Base-by-base conservation (phyloP, 2,797 vertebrate genomes). In the Sternotherus odoratus region DNA sequence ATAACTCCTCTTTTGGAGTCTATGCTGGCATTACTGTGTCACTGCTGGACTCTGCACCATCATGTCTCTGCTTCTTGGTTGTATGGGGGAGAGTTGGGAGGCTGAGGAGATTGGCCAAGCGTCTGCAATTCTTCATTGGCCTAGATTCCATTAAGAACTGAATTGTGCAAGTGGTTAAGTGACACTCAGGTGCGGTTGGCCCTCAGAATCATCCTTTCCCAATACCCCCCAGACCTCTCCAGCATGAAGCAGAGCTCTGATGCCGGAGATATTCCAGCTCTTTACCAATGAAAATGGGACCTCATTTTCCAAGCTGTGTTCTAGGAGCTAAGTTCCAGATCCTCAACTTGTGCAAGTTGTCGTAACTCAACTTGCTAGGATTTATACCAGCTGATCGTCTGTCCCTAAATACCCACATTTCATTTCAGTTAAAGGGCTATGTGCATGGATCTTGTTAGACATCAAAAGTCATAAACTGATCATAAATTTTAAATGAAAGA, bases 121-220 rank as follows among this genome's bases (percentile, higher is more conserved):
- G 2, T 6, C 49, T 83, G 12, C 21, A 1, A 23, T 48, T 9
- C 19, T 63, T 50, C 28, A 48, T 30, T 83, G n/a, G 8, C 33
- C 82, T 28, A 75, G 23, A 1, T 39, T 36, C 28, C 69, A 1
- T 66, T 36, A 66, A 77, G 24, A 81, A 10, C 5, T 56, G 53
- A 4, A 2, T 9, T 33, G 46, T 1, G 4, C 0, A 1, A 74
- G 36, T 26, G 28, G 43, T 13, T 30, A 75, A 75, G 5, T 36
- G n/a, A 63, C 28, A 51, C 3, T 33, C 8, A 23, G 54, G 39
- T 26, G 19, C 54, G 2, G 81, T 13, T 48, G 24, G 33, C 8
- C 2, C 9, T 51, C 4, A 48, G 6, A 11, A 43, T 7, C 56
- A 19, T 63, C 60, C 17, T 63, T 63, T 16, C 60, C 33, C 33